phyloP scores from a whole-genome alignment of 2,113 vertebrate species.

The Lathamus discolor region DNA sequence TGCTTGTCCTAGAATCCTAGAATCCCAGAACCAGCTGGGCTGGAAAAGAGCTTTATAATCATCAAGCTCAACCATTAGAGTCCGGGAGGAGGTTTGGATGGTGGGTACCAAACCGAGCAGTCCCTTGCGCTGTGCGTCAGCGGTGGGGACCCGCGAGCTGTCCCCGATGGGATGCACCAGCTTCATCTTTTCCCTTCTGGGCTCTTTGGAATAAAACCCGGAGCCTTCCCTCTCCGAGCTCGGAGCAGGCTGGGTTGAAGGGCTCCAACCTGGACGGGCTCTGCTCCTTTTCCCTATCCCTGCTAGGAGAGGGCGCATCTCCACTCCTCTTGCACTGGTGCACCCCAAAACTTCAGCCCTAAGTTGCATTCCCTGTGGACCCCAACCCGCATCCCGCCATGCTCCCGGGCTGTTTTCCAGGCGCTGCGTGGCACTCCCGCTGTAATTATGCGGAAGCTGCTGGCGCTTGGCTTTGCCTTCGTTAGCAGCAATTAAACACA shows the following conservation, averaged over 20 bases:
- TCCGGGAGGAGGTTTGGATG: not conserved
- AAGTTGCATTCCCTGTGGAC: not conserved
- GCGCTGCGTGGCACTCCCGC: not conserved
- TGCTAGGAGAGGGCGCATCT: not conserved
- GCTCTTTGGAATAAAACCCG: not conserved
- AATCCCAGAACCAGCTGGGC: not conserved
- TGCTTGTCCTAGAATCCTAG: not conserved
- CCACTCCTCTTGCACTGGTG: fast-evolving
- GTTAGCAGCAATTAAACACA: not conserved
- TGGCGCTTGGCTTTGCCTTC: not conserved
- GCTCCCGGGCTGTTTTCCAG: not conserved
- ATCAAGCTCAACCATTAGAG: not conserved
- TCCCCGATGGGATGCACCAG: not conserved
- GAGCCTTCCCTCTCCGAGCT: not conserved
- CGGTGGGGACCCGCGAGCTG: not conserved
- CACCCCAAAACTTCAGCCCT: fast-evolving
- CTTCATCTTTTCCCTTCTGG: not conserved
- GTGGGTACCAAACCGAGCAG: fast-evolving
- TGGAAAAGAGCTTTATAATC: not conserved
- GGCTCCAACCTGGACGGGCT: not conserved
- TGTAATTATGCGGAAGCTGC: not conserved
- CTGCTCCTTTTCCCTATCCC: too few relatives aligned
- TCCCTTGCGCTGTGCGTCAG: not conserved
- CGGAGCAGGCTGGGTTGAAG: not conserved
- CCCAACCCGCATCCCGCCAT: not conserved